Conservation (phyloP, 2,113 vertebrate species). For the Pluvianellus socialis region DNA sequence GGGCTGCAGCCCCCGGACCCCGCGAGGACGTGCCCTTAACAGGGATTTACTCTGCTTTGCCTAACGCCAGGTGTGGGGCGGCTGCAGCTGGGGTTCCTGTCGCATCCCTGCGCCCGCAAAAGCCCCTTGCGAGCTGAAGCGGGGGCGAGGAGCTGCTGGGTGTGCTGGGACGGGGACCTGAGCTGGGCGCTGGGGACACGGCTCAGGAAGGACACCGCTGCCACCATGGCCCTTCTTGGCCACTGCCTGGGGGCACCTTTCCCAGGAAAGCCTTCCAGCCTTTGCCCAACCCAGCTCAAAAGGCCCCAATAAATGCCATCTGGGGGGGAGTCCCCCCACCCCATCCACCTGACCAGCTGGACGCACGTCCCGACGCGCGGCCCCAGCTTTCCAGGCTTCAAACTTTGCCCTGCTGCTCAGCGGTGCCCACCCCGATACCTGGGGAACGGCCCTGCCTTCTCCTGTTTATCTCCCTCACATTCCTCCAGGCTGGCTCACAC, state of each 20-base stretch:
- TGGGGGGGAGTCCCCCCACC: not conserved
- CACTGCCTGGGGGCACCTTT: fast-evolving
- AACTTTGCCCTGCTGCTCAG: not conserved
- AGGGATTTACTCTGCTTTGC: not conserved
- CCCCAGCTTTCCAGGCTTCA: not conserved
- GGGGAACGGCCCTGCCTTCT: not conserved
- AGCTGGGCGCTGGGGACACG: fast-evolving
- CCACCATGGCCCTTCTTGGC: not conserved
- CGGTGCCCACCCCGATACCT: not conserved
- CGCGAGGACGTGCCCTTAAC: fast-evolving
- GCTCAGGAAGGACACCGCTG: not conserved
- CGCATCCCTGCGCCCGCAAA: fast-evolving
- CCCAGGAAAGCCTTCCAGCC: not conserved
- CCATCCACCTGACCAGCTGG: fast-evolving
- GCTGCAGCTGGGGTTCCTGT: not conserved
- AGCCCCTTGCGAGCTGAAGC: not conserved
- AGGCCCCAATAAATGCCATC: not conserved
- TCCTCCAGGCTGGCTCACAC: not conserved
- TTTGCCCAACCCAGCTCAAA: fast-evolving
- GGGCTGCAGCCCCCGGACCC: not conserved
- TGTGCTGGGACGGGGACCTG: not conserved
- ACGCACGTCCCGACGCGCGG: fast-evolving
- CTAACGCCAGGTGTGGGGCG: not conserved
- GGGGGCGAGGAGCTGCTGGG: not conserved
- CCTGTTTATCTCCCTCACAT: not conserved